These are phyloP conservation scores for Linurgus olivaceus DNA, from an alignment of 2,797 vertebrate species.

Conservation along the genomic window DNA sequence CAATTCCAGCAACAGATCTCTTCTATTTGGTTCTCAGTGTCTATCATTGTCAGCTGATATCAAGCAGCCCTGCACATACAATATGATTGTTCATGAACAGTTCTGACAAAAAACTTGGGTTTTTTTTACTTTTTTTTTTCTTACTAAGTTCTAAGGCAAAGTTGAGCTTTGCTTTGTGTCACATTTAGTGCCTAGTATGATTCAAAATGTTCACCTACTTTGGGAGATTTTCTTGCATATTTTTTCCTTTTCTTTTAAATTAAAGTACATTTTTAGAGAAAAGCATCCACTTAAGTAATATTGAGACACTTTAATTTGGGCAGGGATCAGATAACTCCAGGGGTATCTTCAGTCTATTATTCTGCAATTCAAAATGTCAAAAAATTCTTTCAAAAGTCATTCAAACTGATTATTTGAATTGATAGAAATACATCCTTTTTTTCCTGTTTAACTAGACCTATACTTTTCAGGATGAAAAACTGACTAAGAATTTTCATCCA, in stretches of 20 bases:
- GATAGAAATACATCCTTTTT: slow-evolving; percentile 29
- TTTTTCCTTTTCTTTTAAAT: neutral
- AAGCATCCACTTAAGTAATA: slow-evolving; percentile 40
- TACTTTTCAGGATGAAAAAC: slow-evolving; percentile 34
- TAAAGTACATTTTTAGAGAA: slow-evolving; percentile 5
- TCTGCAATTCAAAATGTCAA: slow-evolving; percentile 51
- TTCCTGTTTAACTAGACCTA: neutral
- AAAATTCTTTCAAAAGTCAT: slow-evolving; percentile 42
- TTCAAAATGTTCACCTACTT: neutral
- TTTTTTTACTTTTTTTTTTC: neutral
- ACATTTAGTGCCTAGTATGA: neutral
- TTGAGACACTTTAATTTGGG: slow-evolving; percentile 52
- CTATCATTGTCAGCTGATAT: neutral
- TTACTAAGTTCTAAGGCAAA: neutral
- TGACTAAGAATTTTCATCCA: neutral
- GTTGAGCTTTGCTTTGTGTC: neutral
- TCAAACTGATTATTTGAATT: neutral
- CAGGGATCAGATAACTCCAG: slow-evolving; percentile 20
- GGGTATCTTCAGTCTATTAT: slow-evolving; percentile 44
- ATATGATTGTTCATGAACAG: neutral
- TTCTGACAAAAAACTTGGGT: neutral
- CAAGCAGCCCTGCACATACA: neutral
- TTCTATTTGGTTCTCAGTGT: neutral
- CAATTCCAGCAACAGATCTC: neutral
- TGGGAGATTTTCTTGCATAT: neutral